Evolutionary conservation across 1,140 invertebrate species (phyloP).

Genomic region (Tenebrio molitor): DNA sequence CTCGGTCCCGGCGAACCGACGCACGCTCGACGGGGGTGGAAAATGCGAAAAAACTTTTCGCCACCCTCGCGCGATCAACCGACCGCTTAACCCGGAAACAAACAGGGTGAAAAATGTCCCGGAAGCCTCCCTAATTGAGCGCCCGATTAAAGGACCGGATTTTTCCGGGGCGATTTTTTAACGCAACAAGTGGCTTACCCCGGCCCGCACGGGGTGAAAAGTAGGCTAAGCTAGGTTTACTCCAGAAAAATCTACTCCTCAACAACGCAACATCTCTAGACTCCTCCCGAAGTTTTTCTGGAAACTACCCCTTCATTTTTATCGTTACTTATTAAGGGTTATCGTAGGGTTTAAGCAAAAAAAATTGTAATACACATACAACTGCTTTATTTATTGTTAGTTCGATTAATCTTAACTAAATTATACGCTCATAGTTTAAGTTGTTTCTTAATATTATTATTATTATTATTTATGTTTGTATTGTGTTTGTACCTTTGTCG

Average conservation of each 20-base stretch:
- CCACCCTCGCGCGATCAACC: too few relatives aligned
- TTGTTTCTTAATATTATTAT: slow-evolving; percentile 51
- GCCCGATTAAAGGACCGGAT: neutral
- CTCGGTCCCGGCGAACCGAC: neutral
- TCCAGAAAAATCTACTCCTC: slow-evolving; percentile 38
- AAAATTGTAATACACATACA: slow-evolving; percentile 52
- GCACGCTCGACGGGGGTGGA: too few relatives aligned
- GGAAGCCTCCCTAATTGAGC: neutral
- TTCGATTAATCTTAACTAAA: slow-evolving; percentile 46
- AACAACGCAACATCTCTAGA: slow-evolving; percentile 41
- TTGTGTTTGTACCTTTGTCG: slow-evolving; percentile 51
- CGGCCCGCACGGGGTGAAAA: slow-evolving; percentile 8
- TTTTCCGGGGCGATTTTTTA: slow-evolving; percentile 14
- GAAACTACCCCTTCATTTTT: slow-evolving; percentile 40
- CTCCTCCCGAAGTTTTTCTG: slow-evolving; percentile 42
- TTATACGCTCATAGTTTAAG: slow-evolving; percentile 39
- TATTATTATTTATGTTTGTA: slow-evolving; percentile 49
- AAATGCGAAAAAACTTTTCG: too few relatives aligned
- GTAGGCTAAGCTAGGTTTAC: slow-evolving; percentile 5
- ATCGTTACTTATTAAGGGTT: slow-evolving; percentile 46
- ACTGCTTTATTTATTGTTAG: slow-evolving; percentile 51
- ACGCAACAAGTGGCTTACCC: slow-evolving; percentile 23
- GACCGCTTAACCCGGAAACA: neutral
- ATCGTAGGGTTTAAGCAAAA: slow-evolving; percentile 43
- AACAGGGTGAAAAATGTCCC: slow-evolving; percentile 2